Percentiles rank a stretch among this genome's conserved stretches.
phyloP scores from a whole-genome alignment of 2,888 invertebrate genomes.

The Eristalis arbustorum region DNA sequence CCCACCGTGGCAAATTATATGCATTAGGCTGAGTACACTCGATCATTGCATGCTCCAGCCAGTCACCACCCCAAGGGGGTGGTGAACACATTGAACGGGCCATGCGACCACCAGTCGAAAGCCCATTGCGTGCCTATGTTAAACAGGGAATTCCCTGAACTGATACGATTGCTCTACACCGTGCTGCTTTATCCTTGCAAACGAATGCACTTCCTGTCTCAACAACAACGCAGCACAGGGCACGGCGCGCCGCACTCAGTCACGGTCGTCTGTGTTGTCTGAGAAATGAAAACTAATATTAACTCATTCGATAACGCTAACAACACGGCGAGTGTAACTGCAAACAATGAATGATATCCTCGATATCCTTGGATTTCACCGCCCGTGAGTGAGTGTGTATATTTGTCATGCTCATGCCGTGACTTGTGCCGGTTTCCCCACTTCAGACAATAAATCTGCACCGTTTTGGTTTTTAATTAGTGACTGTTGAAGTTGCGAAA shows the following conservation, averaged over 20 bases:
- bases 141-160: constrained; percentile 25
- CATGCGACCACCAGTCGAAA: constrained; percentile 41
- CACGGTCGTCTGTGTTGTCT: constrained; percentile 27
- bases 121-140: constrained; percentile 69
- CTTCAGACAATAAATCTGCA: constrained; percentile 64
- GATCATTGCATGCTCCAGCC: not conserved
- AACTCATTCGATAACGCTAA: constrained; percentile 68
- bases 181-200: constrained; percentile 57
- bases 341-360: constrained; percentile 67
- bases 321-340: constrained; percentile 63
- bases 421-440: constrained; percentile 69
- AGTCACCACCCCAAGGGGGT: not conserved
- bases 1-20: constrained; percentile 48
- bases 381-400: constrained; percentile 10
- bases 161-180: constrained; percentile 49
- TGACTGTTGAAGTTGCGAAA: constrained; percentile 12
- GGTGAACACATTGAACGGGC: constrained; percentile 28
- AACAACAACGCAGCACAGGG: not conserved
- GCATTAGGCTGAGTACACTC: constrained; percentile 29
- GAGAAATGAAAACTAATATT: constrained; percentile 69
- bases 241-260: not conserved
- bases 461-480: constrained; percentile 68
- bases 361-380: constrained; percentile 58
- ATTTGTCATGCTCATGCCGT: constrained; percentile 60
- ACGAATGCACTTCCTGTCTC: constrained; percentile 39